A percentile compares a stretch with the other conserved stretches of the same genome.
These are phyloP conservation scores for Leptinotarsa defecta DNA, from an alignment of 1,140 invertebrate species.

Conservation along the genomic window DNA sequence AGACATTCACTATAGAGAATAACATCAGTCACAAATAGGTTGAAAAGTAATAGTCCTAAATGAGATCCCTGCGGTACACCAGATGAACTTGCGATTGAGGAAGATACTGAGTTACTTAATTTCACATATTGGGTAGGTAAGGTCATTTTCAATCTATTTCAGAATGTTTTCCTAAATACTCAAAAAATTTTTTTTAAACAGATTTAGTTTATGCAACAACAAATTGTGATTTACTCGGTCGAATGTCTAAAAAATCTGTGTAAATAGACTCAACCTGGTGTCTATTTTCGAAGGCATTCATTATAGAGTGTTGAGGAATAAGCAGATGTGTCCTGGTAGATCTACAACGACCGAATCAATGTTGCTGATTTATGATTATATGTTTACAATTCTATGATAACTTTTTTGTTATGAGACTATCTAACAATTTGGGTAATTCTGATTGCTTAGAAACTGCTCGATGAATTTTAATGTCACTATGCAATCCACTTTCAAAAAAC, in stretches of 20 bases:
- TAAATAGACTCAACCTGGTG: background rate
- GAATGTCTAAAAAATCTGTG: background rate
- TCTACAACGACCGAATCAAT: background rate
- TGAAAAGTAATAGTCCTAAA: background rate
- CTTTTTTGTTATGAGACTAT: too few relatives aligned
- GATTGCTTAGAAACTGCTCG: too few relatives aligned
- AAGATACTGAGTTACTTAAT: background rate
- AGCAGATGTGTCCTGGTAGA: background rate
- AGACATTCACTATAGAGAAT: too few relatives aligned
- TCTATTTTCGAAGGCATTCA: background rate
- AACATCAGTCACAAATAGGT: too few relatives aligned
- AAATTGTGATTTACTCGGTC: background rate
- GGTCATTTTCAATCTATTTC: background rate
- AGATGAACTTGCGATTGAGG: background rate
- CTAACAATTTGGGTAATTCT: background rate
- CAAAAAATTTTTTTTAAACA: background rate
- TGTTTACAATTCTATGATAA: too few relatives aligned
- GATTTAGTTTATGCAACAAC: background rate
- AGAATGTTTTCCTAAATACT: background rate
- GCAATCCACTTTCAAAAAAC: too few relatives aligned
- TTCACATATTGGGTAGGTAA: background rate
- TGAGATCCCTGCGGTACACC: slow-evolving; percentile 1
- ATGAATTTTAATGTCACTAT: too few relatives aligned
- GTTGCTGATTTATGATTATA: background rate
- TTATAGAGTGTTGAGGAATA: background rate